Base-by-base conservation (phyloP, 2,888 invertebrate genomes). In the Acleris emargana region DNA sequence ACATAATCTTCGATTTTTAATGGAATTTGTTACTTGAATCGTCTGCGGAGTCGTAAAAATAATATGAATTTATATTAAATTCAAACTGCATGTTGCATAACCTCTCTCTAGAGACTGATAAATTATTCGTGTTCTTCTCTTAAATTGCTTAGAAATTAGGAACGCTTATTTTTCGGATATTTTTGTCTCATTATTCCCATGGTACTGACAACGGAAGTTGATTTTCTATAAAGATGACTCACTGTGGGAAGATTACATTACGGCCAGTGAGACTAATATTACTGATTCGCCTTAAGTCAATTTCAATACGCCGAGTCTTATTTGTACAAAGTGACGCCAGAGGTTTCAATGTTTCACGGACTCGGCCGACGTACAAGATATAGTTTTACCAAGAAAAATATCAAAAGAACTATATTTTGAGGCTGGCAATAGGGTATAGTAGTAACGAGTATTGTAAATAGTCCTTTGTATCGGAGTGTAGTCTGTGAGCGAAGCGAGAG, bases 401-500 rank as follows among this genome's bases (percentile, higher is more conserved):
- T 59, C 64, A 50, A 51, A 55, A 17, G 18, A 55, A 64, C 50
- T 64, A 59, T 64, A 54, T 64, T 55, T 60, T 64, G 64, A 60
- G 60, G 55, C 59, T 64, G 64, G 64, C 62, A 60, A 55, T 64
- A 60, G 64, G 64, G 64, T 64, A 67, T 49, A 68, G 58, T 57
- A 61, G 47, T 68, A 60, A 68, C 20, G 52, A 58, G 32, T 45
- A 54, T 54, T 74, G 73, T 75, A 74, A 68, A 75, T 75, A 72
- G 47, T 32, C 28, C 45, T n/a, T 42, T 47, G 45, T 57, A 20
- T 62, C 67, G 49, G 62, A 53, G 70, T 64, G 62, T 64, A 72
- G 81, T 81, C 80, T 80, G 80, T 73, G 74, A 72, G 68, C 66
- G 81, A 70, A 32, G 28, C 32, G 77, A 78, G 84, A 89, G 86